Conservation (phyloP, 2,797 vertebrate species). For the Huso huso region DNA sequence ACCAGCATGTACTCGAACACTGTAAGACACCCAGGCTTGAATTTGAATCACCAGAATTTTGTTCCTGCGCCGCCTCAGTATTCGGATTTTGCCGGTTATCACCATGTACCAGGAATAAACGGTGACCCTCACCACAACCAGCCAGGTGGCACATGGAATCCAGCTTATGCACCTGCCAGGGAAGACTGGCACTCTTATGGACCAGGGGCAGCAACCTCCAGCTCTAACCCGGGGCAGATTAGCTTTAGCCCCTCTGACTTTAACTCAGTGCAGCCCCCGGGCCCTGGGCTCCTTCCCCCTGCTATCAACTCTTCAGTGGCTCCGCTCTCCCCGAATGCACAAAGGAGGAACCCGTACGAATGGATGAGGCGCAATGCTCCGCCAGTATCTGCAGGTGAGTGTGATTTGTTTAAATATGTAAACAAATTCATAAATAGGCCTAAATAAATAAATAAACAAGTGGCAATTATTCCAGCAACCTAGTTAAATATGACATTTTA, state of each 20-base stretch:
- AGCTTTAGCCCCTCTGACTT: slow-evolving; percentile 68
- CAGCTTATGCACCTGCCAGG: slow-evolving; percentile 68
- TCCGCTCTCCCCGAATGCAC: slow-evolving; percentile 64
- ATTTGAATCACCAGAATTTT: slow-evolving; percentile 73
- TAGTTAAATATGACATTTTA: too few species aligned
- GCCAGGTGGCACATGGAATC: slow-evolving; percentile 62
- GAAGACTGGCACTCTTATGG: slow-evolving; percentile 83
- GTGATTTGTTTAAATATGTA: neutral
- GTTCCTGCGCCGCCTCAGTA: slow-evolving; percentile 73
- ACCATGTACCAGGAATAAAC: slow-evolving; percentile 68
- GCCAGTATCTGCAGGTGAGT: slow-evolving; percentile 51
- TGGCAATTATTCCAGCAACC: too few species aligned
- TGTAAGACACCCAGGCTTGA: slow-evolving; percentile 67
- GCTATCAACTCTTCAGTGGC: slow-evolving; percentile 53
- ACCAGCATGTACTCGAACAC: slow-evolving; percentile 80
- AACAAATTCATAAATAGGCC: too few species aligned
- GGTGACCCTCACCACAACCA: slow-evolving; percentile 62
- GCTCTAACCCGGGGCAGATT: slow-evolving; percentile 65
- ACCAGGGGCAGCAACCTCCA: slow-evolving; percentile 51
- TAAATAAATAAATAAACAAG: too few species aligned
- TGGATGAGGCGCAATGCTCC: slow-evolving; percentile 73
- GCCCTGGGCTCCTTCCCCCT: slow-evolving; percentile 40
- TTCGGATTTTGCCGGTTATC: slow-evolving; percentile 76
- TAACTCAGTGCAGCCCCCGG: slow-evolving; percentile 56
- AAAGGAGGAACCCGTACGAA: slow-evolving; percentile 72